Evolutionary conservation across 2,888 invertebrate species (phyloP).

Genomic region (Drosophila anomelani): DNA sequence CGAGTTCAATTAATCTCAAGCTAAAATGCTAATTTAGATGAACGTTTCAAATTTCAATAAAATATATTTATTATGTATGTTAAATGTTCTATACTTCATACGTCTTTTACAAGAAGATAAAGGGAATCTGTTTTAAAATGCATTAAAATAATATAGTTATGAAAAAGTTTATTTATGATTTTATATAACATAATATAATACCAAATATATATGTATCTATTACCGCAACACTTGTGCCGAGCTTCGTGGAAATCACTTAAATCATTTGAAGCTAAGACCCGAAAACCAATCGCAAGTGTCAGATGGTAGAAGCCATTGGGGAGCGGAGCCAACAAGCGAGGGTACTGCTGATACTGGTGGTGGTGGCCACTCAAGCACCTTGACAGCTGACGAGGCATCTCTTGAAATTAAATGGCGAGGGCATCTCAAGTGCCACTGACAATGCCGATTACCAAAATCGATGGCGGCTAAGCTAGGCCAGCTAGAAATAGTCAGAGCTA

Average conservation of each 20-base stretch:
- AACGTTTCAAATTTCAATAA: no score
- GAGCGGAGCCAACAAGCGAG: slow-evolving; percentile 3
- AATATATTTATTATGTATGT: no score
- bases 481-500: not conserved
- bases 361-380: slow-evolving; percentile 50
- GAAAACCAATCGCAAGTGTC: slow-evolving; percentile 44
- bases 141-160: no score
- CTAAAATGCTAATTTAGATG: no score
- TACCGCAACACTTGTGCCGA: not conserved
- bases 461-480: slow-evolving; percentile 33
- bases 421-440: slow-evolving; percentile 56
- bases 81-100: no score
- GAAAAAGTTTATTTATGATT: no score
- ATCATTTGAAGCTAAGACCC: slow-evolving; percentile 30
- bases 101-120: no score
- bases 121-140: no score
- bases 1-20: no score
- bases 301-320: slow-evolving; percentile 29
- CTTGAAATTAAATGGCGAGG: slow-evolving; percentile 74
- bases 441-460: slow-evolving; percentile 62
- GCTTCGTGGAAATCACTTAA: slow-evolving; percentile 19
- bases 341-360: slow-evolving; percentile 6
- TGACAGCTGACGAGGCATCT: slow-evolving; percentile 52
- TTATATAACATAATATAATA: no score
- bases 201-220: no score